A percentile compares a stretch with the other conserved stretches of the same genome.
Evolutionary conservation across 1,140 invertebrate genomes (phyloP).

Genomic region (Eufriesea mexicana): DNA sequence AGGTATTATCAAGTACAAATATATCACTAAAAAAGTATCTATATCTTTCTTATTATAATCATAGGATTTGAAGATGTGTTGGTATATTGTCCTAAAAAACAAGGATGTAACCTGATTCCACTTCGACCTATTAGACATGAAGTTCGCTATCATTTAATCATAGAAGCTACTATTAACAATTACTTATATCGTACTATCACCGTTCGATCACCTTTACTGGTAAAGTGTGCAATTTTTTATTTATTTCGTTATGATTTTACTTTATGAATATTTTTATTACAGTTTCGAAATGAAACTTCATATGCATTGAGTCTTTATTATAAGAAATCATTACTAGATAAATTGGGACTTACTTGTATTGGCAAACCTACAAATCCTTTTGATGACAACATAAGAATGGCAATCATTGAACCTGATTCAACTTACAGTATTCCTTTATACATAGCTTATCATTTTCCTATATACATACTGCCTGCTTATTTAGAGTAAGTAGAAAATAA

Average conservation of each 20-base stretch:
- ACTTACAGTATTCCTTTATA: slow-evolving; percentile 89
- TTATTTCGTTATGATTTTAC: not conserved
- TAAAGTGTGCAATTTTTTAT: slow-evolving; percentile 70
- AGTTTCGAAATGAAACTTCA: slow-evolving; percentile 91
- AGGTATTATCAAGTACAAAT: slow-evolving; percentile 66
- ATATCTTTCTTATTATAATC: slow-evolving; percentile 7
- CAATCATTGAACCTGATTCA: slow-evolving; percentile 88
- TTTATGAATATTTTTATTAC: slow-evolving; percentile 43
- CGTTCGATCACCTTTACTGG: slow-evolving; percentile 89
- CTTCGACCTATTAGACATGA: slow-evolving; percentile 86
- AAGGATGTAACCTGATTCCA: slow-evolving; percentile 87
- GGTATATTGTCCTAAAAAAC: slow-evolving; percentile 87
- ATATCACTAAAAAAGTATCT: not conserved
- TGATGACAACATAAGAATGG: slow-evolving; percentile 88
- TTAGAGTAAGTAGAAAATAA: slow-evolving; percentile 84
- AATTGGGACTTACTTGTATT: slow-evolving; percentile 84
- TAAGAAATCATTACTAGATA: slow-evolving; percentile 87
- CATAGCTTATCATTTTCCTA: slow-evolving; percentile 90
- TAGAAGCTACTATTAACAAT: slow-evolving; percentile 85
- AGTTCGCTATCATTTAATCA: slow-evolving; percentile 87
- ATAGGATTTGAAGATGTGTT: slow-evolving; percentile 87
- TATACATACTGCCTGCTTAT: slow-evolving; percentile 89
- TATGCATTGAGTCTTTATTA: slow-evolving; percentile 89
- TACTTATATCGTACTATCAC: slow-evolving; percentile 85
- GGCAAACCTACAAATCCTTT: slow-evolving; percentile 89